These are phyloP conservation scores for Apis cerana DNA, from an alignment of 1,140 invertebrate genomes.

Conservation along the genomic window DNA sequence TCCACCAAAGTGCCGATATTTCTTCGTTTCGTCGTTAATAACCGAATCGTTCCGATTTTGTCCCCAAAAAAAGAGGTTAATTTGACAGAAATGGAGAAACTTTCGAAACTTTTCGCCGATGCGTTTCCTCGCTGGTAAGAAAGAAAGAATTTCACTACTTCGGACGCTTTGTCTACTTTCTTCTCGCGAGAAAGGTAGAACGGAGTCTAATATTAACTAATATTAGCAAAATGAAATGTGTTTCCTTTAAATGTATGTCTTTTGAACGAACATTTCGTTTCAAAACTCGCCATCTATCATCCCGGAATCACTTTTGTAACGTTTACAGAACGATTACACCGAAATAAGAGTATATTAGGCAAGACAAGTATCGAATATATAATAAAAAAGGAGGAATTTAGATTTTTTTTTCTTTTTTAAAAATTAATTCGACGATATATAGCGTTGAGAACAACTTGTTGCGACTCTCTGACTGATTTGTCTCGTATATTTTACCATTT, in stretches of 20 bases:
- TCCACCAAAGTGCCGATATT: no score
- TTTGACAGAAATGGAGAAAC: background rate
- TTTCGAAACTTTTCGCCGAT: background rate
- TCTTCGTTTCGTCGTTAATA: no score
- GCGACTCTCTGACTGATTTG: conserved; percentile 9
- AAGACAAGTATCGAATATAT: no score
- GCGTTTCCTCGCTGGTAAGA: background rate
- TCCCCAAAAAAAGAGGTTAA: background rate
- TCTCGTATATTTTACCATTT: no score
- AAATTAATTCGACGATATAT: conserved; percentile 4
- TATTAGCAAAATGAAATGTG: background rate
- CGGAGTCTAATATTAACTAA: background rate
- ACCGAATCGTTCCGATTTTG: no score
- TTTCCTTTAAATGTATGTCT: background rate
- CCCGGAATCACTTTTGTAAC: background rate
- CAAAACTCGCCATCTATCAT: background rate
- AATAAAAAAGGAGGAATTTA: no score
- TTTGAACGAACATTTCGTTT: background rate
- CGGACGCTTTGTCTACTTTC: background rate
- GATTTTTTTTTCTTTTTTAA: background rate
- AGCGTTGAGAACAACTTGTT: conserved; percentile 20
- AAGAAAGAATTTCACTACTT: background rate
- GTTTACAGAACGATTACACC: no score
- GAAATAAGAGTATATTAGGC: no score
- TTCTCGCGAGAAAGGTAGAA: background rate